Percentiles rank a stretch among this genome's conserved stretches.
phyloP scores from a whole-genome alignment of 1,140 invertebrate species.

The Mylabris phalerata region DNA sequence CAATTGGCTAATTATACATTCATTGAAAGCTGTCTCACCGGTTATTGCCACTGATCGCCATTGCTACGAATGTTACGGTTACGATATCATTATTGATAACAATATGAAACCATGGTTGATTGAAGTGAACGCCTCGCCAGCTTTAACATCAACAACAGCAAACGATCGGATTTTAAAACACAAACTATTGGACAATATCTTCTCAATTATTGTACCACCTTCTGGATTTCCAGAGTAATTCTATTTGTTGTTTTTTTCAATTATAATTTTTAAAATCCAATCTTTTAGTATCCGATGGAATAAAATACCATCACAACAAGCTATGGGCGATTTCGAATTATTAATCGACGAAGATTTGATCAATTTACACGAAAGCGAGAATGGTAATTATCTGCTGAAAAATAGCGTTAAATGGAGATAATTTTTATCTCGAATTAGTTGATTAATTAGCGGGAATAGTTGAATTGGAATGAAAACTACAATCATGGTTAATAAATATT shows the following conservation, averaged over 20 bases:
- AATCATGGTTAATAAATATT: not conserved
- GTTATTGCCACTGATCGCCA: constrained; percentile 70
- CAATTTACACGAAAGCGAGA: constrained; percentile 23
- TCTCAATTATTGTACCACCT: constrained; percentile 84
- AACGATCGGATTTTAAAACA: constrained; percentile 95
- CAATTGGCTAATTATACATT: constrained; percentile 85
- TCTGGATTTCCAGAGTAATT: constrained; percentile 82
- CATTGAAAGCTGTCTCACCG: constrained; percentile 68
- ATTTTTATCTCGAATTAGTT: not conserved
- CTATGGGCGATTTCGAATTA: constrained; percentile 82
- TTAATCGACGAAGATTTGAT: constrained; percentile 76
- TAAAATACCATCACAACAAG: constrained; percentile 72
- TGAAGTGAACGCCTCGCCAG: constrained; percentile 87
- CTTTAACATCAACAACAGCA: constrained; percentile 87
- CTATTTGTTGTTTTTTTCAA: not conserved
- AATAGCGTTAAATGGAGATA: constrained; percentile 5
- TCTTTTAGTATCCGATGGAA: constrained; percentile 76
- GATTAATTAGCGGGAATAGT: not conserved
- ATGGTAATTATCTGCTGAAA: constrained; percentile 7
- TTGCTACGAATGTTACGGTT: constrained; percentile 79
- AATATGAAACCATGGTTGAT: constrained; percentile 79
- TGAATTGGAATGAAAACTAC: no score
- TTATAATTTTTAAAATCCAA: not conserved
- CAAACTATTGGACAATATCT: constrained; percentile 90
- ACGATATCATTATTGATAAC: constrained; percentile 84